These are phyloP conservation scores for Enteromius viviparus DNA, from an alignment of 2,797 vertebrate species.

Conservation along the genomic window DNA sequence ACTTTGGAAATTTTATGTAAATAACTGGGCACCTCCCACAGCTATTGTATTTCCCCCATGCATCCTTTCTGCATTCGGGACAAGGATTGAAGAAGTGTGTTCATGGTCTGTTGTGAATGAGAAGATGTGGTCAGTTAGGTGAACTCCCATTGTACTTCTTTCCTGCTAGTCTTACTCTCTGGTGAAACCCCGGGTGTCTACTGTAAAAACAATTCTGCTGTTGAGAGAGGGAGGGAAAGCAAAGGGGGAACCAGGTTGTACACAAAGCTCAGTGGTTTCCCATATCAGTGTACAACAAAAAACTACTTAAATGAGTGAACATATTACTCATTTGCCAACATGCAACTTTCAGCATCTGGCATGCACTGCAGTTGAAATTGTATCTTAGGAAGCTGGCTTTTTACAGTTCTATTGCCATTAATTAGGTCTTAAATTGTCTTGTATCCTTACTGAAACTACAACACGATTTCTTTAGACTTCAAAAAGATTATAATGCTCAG, in stretches of 20 bases:
- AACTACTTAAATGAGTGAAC: conserved; percentile 43
- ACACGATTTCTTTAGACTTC: not conserved
- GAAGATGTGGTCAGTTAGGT: conserved; percentile 61
- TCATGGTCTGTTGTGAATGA: conserved; percentile 48
- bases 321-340: conserved; percentile 29
- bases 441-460: not conserved
- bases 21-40: conserved; percentile 61
- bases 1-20: conserved; percentile 68
- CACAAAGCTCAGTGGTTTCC: conserved; percentile 52
- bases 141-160: conserved; percentile 63
- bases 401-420: conserved; percentile 2
- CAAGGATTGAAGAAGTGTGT: conserved; percentile 46
- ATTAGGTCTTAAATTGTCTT: not conserved
- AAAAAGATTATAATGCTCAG: not conserved
- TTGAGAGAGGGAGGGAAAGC: conserved; percentile 36
- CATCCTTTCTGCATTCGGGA: conserved; percentile 61
- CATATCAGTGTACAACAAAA: conserved; percentile 27
- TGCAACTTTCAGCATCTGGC: conserved; percentile 18
- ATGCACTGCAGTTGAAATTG: conserved; percentile 31
- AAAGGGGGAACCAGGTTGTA: conserved; percentile 35
- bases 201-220: conserved; percentile 62
- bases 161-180: conserved; percentile 61
- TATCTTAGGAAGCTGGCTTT: conserved; percentile 16
- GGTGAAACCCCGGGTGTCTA: conserved; percentile 63
- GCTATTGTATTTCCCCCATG: conserved; percentile 59